A percentile compares a stretch with the other conserved stretches of the same genome.
Conservation (phyloP, 2,113 vertebrate species). For the Neodon shergylaensis region DNA sequence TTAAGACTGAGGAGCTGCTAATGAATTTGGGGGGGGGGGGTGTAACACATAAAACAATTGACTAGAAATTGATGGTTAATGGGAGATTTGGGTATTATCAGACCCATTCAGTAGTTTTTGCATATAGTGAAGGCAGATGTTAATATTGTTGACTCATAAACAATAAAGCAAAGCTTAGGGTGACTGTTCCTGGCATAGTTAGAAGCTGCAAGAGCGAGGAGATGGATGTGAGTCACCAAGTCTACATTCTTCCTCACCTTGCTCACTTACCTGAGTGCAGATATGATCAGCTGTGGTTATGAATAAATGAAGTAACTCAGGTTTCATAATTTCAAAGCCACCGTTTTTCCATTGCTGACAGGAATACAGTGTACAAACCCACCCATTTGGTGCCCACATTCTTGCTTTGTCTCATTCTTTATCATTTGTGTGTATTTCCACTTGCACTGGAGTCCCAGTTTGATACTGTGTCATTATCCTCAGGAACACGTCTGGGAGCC, state of each 20-base stretch:
- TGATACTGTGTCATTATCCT: background rate
- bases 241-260: background rate
- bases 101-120: background rate
- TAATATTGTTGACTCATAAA: conserved; percentile 22
- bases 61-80: conserved; percentile 22
- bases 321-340: background rate
- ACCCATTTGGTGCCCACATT: background rate
- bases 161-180: background rate
- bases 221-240: background rate
- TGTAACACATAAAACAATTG: background rate
- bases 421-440: background rate
- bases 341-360: conserved; percentile 1
- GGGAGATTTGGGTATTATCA: conserved; percentile 9
- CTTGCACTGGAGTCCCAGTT: background rate
- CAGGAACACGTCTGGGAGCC: background rate
- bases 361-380: background rate
- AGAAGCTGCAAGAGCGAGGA: background rate
- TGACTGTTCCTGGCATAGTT: background rate
- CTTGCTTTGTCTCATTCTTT: background rate
- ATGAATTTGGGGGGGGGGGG: background rate
- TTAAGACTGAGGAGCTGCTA: background rate
- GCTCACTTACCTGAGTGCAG: background rate
- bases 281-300: background rate
- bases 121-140: background rate
- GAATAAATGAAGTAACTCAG: background rate